Evolutionary conservation across 2,113 vertebrate genomes (phyloP).

Genomic region (Corvus moneduloides): DNA sequence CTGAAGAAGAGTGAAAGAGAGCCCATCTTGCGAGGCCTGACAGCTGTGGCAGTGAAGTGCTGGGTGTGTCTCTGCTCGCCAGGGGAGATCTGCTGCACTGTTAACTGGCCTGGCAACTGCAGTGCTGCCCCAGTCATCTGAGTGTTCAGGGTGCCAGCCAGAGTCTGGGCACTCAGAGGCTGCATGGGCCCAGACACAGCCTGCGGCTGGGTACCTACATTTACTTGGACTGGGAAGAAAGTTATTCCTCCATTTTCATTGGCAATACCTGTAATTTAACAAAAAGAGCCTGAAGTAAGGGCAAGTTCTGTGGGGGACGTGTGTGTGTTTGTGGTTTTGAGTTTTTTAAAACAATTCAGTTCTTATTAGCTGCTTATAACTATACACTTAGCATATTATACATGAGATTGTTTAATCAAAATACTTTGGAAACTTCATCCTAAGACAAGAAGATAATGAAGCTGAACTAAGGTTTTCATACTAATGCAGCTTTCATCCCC

Average conservation of each 20-base stretch:
- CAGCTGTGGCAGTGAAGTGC: background rate
- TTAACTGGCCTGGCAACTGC: slow-evolving; percentile 72
- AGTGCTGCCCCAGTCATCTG: slow-evolving; percentile 65
- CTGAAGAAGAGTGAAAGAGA: slow-evolving; percentile 79
- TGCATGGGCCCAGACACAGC: slow-evolving; percentile 77
- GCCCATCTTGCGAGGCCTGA: slow-evolving; percentile 65
- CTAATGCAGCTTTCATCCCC: background rate
- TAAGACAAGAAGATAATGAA: background rate
- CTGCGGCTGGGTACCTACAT: slow-evolving; percentile 76
- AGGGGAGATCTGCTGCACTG: slow-evolving; percentile 66
- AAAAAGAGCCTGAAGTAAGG: background rate
- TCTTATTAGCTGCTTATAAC: background rate
- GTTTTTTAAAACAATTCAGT: background rate
- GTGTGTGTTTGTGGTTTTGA: too few species aligned
- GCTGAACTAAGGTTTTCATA: background rate
- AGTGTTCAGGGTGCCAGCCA: slow-evolving; percentile 66
- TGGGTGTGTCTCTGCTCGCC: slow-evolving; percentile 65
- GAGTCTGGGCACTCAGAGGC: slow-evolving; percentile 75
- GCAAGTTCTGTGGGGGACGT: too few species aligned
- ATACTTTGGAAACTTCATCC: background rate
- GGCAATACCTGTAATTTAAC: slow-evolving; percentile 80
- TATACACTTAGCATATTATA: background rate
- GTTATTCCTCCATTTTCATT: slow-evolving; percentile 92
- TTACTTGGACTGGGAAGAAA: slow-evolving; percentile 83
- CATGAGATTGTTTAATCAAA: background rate